Evolutionary conservation across 2,888 invertebrate species (phyloP).

Genomic region (Leucophora obtusa): DNA sequence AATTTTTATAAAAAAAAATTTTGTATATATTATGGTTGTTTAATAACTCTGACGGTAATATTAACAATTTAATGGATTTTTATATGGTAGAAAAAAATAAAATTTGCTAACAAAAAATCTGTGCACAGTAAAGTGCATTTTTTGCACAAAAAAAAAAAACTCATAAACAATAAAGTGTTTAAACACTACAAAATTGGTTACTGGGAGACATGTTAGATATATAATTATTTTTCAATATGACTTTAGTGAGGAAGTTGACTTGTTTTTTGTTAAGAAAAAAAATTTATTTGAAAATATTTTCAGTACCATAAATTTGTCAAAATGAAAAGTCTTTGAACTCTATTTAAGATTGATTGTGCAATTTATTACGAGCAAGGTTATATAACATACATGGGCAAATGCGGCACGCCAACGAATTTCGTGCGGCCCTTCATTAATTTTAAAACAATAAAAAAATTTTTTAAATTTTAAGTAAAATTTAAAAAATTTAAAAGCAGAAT

Average conservation of each 20-base stretch:
- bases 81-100: background rate
- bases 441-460: no score
- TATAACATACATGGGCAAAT: no score
- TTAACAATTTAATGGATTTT: conserved; percentile 28
- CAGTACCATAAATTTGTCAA: conserved; percentile 36
- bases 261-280: conserved; percentile 10
- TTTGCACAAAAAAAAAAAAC: conserved; percentile 1
- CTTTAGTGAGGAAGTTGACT: conserved; percentile 7
- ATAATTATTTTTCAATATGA: conserved; percentile 43
- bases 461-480: no score
- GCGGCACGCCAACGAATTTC: no score
- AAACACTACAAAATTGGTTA: conserved; percentile 22
- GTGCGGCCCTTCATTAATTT: no score
- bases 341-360: conserved; percentile 28
- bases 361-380: conserved; percentile 45
- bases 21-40: conserved; percentile 20
- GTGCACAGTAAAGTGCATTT: conserved; percentile 39
- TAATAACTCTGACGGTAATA: conserved; percentile 26
- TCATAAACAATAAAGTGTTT: conserved; percentile 20
- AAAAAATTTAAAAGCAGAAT: no score
- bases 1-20: conserved; percentile 13
- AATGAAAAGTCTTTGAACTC: conserved; percentile 41
- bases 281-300: conserved; percentile 20
- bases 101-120: background rate
- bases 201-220: conserved; percentile 15